phyloP scores from a whole-genome alignment of 2,113 vertebrate species.

The Australoheros scitulus region DNA sequence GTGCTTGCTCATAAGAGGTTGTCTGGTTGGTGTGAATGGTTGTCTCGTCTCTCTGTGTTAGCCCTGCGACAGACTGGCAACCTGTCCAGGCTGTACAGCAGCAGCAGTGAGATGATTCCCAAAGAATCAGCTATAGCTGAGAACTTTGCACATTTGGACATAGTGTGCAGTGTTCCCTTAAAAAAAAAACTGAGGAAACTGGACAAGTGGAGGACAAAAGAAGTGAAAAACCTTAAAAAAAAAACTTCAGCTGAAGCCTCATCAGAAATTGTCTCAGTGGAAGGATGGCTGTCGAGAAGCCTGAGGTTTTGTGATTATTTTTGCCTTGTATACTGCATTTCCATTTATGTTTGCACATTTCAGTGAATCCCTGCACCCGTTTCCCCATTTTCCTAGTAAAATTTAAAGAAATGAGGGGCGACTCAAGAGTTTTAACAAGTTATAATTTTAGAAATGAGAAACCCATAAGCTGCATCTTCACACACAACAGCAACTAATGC shows the following conservation, averaged over 20 bases:
- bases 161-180: neutral
- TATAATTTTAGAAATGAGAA: neutral
- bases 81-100: neutral
- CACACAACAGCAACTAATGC: neutral
- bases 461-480: neutral
- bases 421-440: neutral
- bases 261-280: neutral
- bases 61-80: neutral
- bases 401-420: neutral
- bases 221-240: neutral
- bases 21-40: too few species aligned
- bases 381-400: neutral
- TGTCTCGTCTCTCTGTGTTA: neutral
- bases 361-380: neutral
- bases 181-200: neutral
- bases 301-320: neutral
- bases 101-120: neutral
- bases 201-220: neutral
- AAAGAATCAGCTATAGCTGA: neutral
- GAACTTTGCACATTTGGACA: neutral
- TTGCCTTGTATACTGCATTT: neutral
- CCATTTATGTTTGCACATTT: neutral
- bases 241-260: neutral
- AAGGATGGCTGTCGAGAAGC: neutral
- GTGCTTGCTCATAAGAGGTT: too few species aligned